Evolutionary conservation across 2,888 invertebrate species (phyloP).

Genomic region (Diarsia mendica): DNA sequence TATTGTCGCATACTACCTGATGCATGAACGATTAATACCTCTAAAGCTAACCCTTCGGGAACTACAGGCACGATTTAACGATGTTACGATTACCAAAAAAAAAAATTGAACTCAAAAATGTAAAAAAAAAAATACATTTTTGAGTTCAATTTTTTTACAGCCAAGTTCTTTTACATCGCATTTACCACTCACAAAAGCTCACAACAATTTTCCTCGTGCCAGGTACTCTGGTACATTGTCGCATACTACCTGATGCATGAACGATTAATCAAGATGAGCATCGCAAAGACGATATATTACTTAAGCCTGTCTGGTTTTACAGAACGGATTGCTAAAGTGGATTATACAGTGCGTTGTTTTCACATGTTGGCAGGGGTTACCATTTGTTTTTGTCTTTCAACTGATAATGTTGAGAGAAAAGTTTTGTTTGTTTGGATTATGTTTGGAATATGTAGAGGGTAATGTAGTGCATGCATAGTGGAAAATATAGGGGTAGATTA

Average conservation of each 20-base stretch:
- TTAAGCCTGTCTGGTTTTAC: constrained; percentile 60
- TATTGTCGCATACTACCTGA: constrained; percentile 42
- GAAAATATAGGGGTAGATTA: neutral
- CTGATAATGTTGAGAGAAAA: constrained; percentile 20
- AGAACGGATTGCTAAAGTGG: constrained; percentile 48
- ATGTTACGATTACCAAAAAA: too few relatives aligned
- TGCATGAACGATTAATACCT: too few relatives aligned
- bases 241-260: constrained; percentile 50
- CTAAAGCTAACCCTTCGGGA: too few relatives aligned
- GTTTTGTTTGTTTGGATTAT: constrained; percentile 24
- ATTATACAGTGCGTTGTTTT: constrained; percentile 46
- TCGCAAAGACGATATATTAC: constrained; percentile 59
- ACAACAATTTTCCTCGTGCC: constrained; percentile 23
- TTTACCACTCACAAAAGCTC: too few relatives aligned
- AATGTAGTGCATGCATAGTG: neutral
- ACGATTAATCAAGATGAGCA: constrained; percentile 63
- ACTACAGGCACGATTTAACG: too few relatives aligned
- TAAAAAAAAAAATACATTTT: too few relatives aligned
- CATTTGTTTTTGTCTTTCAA: constrained; percentile 25
- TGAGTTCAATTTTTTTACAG: too few relatives aligned
- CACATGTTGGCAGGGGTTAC: constrained; percentile 36
- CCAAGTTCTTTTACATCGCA: too few relatives aligned
- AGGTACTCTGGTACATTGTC: constrained; percentile 25
- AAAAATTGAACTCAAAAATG: too few relatives aligned
- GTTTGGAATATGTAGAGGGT: neutral